Conservation (phyloP, 2,113 vertebrate species). For the Fulmarus glacialis region DNA sequence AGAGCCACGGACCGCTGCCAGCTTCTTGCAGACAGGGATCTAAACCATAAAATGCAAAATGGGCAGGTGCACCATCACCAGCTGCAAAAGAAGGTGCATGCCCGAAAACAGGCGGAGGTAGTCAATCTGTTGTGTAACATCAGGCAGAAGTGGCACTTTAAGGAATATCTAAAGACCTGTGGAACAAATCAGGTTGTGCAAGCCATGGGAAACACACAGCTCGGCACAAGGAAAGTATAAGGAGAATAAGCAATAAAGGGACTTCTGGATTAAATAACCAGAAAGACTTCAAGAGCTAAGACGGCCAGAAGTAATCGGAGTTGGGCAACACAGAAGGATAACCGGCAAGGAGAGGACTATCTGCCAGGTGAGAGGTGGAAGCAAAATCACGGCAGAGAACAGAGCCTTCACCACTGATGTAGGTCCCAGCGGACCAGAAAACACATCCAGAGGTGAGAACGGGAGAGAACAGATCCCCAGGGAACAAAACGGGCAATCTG, state of each 20-base stretch:
- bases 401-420: not conserved
- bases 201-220: not conserved
- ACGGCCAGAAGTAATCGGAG: not conserved
- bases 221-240: not conserved
- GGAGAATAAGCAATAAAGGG: not conserved
- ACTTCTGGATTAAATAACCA: not conserved
- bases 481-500: not conserved
- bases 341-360: not conserved
- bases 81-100: not conserved
- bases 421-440: not conserved
- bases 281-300: not conserved
- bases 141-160: not conserved
- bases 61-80: not conserved
- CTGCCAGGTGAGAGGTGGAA: not conserved
- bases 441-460: not conserved
- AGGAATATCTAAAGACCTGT: not conserved
- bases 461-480: not conserved
- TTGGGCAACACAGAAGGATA: not conserved
- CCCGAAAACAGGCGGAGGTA: accelerated
- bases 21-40: not conserved
- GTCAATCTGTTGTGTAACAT: not conserved
- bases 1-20: not conserved
- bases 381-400: not conserved
- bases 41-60: not conserved
- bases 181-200: not conserved